Conservation (phyloP, 2,888 invertebrate species). For the Steinernema hermaphroditum region DNA sequence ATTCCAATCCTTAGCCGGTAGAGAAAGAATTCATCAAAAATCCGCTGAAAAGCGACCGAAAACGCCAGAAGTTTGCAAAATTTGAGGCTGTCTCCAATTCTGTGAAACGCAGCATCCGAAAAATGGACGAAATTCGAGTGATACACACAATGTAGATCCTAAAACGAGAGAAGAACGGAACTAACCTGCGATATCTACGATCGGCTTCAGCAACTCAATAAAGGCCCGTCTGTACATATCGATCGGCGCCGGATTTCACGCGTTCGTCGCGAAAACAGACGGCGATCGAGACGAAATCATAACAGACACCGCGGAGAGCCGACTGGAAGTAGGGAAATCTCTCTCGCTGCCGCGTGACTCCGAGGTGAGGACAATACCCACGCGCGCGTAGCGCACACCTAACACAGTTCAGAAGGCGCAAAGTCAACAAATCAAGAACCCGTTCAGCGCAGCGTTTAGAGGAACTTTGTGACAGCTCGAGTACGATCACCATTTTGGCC, state of each 20-base stretch:
- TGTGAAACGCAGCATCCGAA: too few relatives aligned
- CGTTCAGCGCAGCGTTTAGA: too few relatives aligned
- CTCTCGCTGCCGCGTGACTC: background rate
- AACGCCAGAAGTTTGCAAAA: too few relatives aligned
- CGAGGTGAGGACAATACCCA: background rate
- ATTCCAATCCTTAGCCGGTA: too few relatives aligned
- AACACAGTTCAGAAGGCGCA: background rate
- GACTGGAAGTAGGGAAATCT: background rate
- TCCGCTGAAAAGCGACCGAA: too few relatives aligned
- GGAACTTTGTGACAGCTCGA: background rate
- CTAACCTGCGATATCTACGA: constrained; percentile 3
- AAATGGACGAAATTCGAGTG: too few relatives aligned
- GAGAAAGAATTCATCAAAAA: too few relatives aligned
- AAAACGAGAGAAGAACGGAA: constrained; percentile 1
- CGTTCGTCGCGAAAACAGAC: background rate
- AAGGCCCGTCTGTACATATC: constrained; percentile 12
- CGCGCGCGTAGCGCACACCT: background rate
- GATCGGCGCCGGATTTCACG: background rate
- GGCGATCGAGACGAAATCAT: background rate
- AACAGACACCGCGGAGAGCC: background rate
- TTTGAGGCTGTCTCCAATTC: too few relatives aligned
- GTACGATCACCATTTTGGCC: background rate
- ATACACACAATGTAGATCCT: too few relatives aligned
- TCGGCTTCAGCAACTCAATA: background rate
- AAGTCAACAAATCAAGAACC: background rate